Evolutionary conservation across 2,888 invertebrate species (phyloP), one percentile per base, ranked within the genome.

Genomic region (Apocheima hispidaria): DNA sequence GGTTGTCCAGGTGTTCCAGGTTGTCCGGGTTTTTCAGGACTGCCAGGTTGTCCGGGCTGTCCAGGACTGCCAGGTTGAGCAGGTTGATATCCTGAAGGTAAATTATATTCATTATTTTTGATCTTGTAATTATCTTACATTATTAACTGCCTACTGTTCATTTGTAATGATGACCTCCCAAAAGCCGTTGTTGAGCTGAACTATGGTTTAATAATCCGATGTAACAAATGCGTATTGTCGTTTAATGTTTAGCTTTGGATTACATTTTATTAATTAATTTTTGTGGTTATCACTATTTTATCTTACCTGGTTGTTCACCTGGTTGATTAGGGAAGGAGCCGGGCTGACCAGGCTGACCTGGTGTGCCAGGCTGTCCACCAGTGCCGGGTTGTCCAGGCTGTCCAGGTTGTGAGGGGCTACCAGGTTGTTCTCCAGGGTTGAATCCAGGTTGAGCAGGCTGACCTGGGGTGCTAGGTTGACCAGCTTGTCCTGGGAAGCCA

Each of bases 281-380:
- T n/a, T n/a, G n/a, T n/a, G n/a, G n/a, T n/a, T n/a, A n/a, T n/a
- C n/a, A n/a, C n/a, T n/a, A n/a, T n/a, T n/a, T n/a, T n/a, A n/a
- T n/a, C n/a, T n/a, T n/a, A 18, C 71, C 66, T 35, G 73, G 70
- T 7, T 43, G 44, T 28, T 70, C 70, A 12, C 68, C 70, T 7
- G 64, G 66, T n/a, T 60, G 20, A 14, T 70, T 70, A 12, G 72
- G 68, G 0, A 3, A n/a, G n/a, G n/a, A 1, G 2, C 43, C 43
- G 2, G 43, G 43, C 1, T 67, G 18, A 4, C 72, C 70, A 3
- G 73, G 72, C 0, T 59, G 55, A 4, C 79, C 79, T 30, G 81
- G 74, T 5, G 57, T 10, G 2, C 64, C 76, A 56, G 76, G 73
- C 0, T 46, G 6, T n/a, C 44, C 44, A 14, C 72, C 66, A 23